These are phyloP conservation scores for Ditylenchus dipsaci DNA, from an alignment of 1,140 invertebrate species.

Conservation along the genomic window DNA sequence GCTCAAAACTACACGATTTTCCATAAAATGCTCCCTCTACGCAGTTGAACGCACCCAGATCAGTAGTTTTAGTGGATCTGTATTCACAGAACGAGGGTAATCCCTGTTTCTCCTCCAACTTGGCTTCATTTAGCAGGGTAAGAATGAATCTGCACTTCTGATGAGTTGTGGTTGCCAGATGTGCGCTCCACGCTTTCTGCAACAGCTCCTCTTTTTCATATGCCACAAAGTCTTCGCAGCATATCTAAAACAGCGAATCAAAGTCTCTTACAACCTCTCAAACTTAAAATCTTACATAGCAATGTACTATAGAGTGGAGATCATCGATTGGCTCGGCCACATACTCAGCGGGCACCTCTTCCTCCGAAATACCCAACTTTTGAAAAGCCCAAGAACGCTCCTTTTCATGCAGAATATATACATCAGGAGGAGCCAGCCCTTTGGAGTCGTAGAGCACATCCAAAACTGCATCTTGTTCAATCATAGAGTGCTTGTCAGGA, in stretches of 20 bases:
- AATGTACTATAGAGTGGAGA: slow-evolving; percentile 22
- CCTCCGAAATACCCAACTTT: slow-evolving; percentile 12
- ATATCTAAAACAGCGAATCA: slow-evolving; percentile 25
- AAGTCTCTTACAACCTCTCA: not conserved
- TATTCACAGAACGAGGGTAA: not conserved
- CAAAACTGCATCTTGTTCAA: slow-evolving; percentile 20
- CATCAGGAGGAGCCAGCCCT: slow-evolving; percentile 22
- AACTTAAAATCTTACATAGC: slow-evolving; percentile 16
- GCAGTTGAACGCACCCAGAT: slow-evolving; percentile 2
- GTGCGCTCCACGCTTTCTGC: slow-evolving; percentile 20
- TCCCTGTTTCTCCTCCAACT: slow-evolving; percentile 4
- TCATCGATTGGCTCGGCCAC: slow-evolving; percentile 25
- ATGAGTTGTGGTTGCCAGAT: slow-evolving; percentile 20
- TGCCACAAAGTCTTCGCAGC: slow-evolving; percentile 17
- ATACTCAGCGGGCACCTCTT: slow-evolving; percentile 1
- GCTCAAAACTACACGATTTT: slow-evolving; percentile 4
- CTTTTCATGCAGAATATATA: slow-evolving; percentile 20
- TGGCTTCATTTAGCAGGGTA: slow-evolving; percentile 14
- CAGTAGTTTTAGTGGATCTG: not conserved
- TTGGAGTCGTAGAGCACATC: slow-evolving; percentile 18
- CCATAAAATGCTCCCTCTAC: slow-evolving; percentile 6
- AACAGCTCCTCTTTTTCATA: slow-evolving; percentile 26
- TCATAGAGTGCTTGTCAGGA: slow-evolving; percentile 18
- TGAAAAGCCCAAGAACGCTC: slow-evolving; percentile 20
- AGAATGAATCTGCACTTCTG: slow-evolving; percentile 14